phyloP scores from a whole-genome alignment of 2,797 vertebrate genomes.

The Phataginus tetradactyla region DNA sequence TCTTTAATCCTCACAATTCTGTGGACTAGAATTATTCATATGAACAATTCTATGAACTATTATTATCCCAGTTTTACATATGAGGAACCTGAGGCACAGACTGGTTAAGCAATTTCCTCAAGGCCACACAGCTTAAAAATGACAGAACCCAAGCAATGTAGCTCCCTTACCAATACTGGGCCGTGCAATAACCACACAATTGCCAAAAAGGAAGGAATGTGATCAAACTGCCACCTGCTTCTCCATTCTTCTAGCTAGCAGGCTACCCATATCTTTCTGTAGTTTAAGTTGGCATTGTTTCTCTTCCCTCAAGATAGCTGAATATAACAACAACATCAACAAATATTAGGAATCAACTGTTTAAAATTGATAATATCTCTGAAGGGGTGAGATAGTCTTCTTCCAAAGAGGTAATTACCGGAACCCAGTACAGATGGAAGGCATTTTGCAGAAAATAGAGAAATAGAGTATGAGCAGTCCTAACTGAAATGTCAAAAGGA shows the following conservation, averaged over 20 bases:
- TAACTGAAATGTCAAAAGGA: constrained; percentile 66
- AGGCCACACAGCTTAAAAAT: background rate
- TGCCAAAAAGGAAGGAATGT: background rate
- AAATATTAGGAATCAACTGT: constrained; percentile 45
- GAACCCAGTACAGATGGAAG: constrained; percentile 25
- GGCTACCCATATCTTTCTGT: background rate
- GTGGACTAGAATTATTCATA: background rate
- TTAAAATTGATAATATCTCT: constrained; percentile 54
- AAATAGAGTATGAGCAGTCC: constrained; percentile 51
- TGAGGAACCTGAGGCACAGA: background rate
- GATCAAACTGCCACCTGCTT: background rate
- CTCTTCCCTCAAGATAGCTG: background rate
- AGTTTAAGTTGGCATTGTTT: background rate
- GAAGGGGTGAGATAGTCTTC: background rate
- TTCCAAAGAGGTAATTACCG: constrained; percentile 53
- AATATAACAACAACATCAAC: background rate
- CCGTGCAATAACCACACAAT: background rate
- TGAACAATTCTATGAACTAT: background rate
- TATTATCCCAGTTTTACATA: background rate
- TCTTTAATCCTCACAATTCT: background rate
- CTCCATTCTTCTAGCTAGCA: background rate
- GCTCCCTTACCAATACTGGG: background rate
- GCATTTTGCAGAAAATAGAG: constrained; percentile 42
- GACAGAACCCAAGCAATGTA: background rate
- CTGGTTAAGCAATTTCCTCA: background rate